These are phyloP conservation scores for Rotaria sp. DNA, from an alignment of 2,888 invertebrate genomes.

Conservation along the genomic window DNA sequence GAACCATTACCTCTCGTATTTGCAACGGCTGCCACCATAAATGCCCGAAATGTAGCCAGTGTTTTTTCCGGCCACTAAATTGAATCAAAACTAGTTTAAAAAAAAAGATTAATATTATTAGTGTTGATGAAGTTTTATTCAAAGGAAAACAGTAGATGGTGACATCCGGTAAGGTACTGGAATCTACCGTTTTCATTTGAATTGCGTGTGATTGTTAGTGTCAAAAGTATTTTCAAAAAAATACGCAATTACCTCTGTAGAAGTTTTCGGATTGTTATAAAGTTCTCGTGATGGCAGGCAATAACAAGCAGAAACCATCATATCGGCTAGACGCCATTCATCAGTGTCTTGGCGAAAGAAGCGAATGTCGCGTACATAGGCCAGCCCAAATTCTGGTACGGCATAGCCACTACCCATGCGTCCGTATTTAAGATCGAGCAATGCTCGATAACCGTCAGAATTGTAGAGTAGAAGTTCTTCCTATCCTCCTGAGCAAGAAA, in stretches of 20 bases:
- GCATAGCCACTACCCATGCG: neutral
- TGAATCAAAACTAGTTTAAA: no score
- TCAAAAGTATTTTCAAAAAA: neutral
- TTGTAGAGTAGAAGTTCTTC: neutral
- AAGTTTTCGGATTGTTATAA: neutral
- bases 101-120: no score
- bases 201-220: no score
- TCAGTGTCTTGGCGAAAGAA: neutral
- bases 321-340: neutral
- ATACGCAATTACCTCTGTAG: neutral
- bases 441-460: neutral
- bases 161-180: no score
- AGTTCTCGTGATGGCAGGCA: neutral
- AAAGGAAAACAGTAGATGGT: no score
- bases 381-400: neutral
- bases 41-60: neutral
- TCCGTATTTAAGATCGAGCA: constrained; percentile 5
- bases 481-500: neutral
- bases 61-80: neutral
- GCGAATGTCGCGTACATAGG: neutral
- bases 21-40: neutral
- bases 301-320: constrained; percentile 2
- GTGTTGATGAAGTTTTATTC: no score
- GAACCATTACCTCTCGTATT: neutral
- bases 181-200: no score